Percentiles rank a stretch among this genome's conserved stretches.
Evolutionary conservation across 2,113 vertebrate species (phyloP).

Genomic region (Anser brachyrhynchus): DNA sequence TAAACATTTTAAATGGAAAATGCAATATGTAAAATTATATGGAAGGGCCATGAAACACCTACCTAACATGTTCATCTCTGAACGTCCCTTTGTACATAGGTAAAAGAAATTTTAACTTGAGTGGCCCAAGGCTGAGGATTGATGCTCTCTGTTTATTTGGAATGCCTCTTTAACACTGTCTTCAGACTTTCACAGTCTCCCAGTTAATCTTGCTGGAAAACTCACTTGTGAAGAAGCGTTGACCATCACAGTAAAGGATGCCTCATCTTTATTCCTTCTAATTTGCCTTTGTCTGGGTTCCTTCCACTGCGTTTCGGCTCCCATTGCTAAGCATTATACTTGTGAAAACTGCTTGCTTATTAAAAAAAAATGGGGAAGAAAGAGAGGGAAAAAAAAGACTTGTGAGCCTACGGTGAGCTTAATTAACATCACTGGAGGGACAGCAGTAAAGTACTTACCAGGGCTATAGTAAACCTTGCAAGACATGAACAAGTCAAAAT

Average conservation of each 20-base stretch:
- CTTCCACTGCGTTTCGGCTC: background rate
- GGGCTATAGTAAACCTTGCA: background rate
- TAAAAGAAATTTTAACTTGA: background rate
- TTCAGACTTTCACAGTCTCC: background rate
- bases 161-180: background rate
- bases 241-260: background rate
- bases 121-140: background rate
- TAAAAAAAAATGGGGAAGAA: background rate
- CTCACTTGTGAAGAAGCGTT: background rate
- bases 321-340: background rate
- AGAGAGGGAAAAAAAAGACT: background rate
- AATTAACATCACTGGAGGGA: constrained; percentile 56
- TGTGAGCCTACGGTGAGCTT: constrained; percentile 58
- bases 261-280: background rate
- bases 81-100: background rate
- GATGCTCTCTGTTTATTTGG: background rate
- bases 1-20: background rate
- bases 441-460: constrained; percentile 46
- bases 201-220: background rate
- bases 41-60: background rate
- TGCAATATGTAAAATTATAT: background rate
- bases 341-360: background rate
- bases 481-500: constrained; percentile 39
- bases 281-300: background rate
- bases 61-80: background rate